Evolutionary conservation across 2,888 invertebrate species (phyloP), one percentile per base, ranked within the genome.

Genomic region (Patella ulyssiponensis): DNA sequence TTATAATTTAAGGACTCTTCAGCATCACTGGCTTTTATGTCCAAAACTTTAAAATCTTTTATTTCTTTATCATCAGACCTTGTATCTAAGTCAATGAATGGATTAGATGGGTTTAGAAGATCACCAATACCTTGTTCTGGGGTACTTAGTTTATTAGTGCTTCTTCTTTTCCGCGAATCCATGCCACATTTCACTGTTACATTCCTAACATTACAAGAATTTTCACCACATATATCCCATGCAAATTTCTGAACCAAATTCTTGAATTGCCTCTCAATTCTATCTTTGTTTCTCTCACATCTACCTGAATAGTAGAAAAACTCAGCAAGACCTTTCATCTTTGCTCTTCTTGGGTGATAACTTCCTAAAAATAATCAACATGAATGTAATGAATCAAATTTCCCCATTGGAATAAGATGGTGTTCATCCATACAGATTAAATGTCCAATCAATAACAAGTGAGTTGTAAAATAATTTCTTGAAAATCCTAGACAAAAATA

Each of bases 221-320:
- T 53, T 15, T 74, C 54, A 1, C 76, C 78, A 74, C 83, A 83
- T 0, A 81, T 70, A 7, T 80, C 56, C 71, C 73, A 74, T 23
- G 82, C 51, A 15, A 76, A 27, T 14, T 23, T 72, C 33, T 78
- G 69, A 5, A 83, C 27, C 54, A 73, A 76, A 12, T 44, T 52
- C 7, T 44, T 58, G 73, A 82, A 82, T 52, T n/a, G 79, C 1
- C 20, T 53, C 7, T 74, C 74, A 53, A 83, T 82, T 69, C 74
- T 69, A 15, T 51, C 73, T 71, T 73, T 79, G 12, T 71, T 58
- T 12, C 64, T 58, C 3, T 74, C 70, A 76, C 83, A 83, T 3
- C 71, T 72, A 7, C 82, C 82, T 14, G 71, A 51, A n/a, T 80
- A 79, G 54, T 82, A 83, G 74, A 74, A 77, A 51, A 80, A 83